Base-by-base conservation (phyloP, 2,113 vertebrate genomes). In the Argyrosomus japonicus region DNA sequence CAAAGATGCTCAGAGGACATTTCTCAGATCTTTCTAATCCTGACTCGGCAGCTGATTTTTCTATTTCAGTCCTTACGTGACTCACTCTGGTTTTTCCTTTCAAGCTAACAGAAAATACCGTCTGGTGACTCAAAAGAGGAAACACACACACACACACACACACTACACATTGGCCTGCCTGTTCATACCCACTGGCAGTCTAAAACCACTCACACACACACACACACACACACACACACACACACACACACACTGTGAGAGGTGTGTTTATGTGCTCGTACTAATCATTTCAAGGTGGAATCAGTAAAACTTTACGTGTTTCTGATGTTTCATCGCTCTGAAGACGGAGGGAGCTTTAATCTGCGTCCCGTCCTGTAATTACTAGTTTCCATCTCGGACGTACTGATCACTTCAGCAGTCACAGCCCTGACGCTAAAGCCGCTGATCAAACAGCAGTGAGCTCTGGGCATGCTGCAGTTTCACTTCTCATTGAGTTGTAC, bases 31-130 rank as follows among this genome's bases (percentile, higher is more conserved):
- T 48, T 23, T 51, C 8, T 25, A 2, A 19, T 51, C 14, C 68
- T 58, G 54, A 63, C 6, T 69, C 36, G 3, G 43, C 25, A 25
- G 65, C 27, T 85, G 67, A 43, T 54, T 76, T 64, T 0, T 58
- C 54, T 72, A 47, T 80, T 74, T 83, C 27, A 13, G 67, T 13
- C 23, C 57, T 4, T 0, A 2, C 5, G 63, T 72, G 76, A 83
- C 43, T 85, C 83, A 83, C n/a, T 64, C 27, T 21, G 32, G 58
- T 65, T 71, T 36, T 47, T 36, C 32, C 64, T 40, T 5, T 32
- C 57, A 54, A 25, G 17, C 73, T 43, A 61, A 73, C 32, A 79
- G 51, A 65, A 68, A 86, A 82, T 47, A 75, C 57, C 19, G 43
- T 64, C 15, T 19, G 47, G 0, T 78, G 75, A 86, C 50, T 82